Percentiles rank a stretch among this genome's conserved stretches.
Conservation (phyloP, 1,140 invertebrate genomes). For the Periplaneta americana region DNA sequence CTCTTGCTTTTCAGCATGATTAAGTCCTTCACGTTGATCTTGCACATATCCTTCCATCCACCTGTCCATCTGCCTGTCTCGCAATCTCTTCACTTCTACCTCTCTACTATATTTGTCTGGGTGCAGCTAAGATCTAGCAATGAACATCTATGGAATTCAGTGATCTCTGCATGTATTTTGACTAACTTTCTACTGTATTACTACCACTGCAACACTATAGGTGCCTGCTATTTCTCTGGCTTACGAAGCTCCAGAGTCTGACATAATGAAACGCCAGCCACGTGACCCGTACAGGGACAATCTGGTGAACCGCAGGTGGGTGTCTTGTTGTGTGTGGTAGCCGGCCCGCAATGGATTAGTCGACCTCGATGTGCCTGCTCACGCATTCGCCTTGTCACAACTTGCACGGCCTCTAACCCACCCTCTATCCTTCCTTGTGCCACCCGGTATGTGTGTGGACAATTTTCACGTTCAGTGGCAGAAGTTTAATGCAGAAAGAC, state of each 20-base stretch:
- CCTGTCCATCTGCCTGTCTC: background rate
- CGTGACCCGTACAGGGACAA: slow-evolving; percentile 91
- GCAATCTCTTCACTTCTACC: slow-evolving; percentile 7
- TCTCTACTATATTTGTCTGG: slow-evolving; percentile 1
- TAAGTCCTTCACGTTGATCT: background rate
- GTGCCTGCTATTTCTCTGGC: slow-evolving; percentile 94
- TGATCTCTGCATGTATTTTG: slow-evolving; percentile 10
- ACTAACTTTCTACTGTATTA: slow-evolving; percentile 20
- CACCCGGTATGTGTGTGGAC: background rate
- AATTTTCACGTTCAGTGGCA: background rate
- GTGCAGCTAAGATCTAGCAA: slow-evolving; percentile 10
- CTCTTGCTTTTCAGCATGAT: background rate
- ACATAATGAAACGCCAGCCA: slow-evolving; percentile 96
- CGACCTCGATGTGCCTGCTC: background rate
- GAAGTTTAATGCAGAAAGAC: background rate
- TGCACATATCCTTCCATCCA: background rate
- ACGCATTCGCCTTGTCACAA: background rate
- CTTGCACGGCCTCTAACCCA: background rate
- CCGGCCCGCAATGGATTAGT: background rate
- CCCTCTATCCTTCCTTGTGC: background rate
- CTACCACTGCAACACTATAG: slow-evolving; percentile 38
- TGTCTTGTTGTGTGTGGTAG: slow-evolving; percentile 11
- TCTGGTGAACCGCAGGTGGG: slow-evolving; percentile 89
- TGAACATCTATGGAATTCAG: background rate
- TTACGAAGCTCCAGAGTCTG: slow-evolving; percentile 92